Base-by-base conservation (phyloP, 92 coral and sea anemone genomes). In the Epizoanthus illoricatus region DNA sequence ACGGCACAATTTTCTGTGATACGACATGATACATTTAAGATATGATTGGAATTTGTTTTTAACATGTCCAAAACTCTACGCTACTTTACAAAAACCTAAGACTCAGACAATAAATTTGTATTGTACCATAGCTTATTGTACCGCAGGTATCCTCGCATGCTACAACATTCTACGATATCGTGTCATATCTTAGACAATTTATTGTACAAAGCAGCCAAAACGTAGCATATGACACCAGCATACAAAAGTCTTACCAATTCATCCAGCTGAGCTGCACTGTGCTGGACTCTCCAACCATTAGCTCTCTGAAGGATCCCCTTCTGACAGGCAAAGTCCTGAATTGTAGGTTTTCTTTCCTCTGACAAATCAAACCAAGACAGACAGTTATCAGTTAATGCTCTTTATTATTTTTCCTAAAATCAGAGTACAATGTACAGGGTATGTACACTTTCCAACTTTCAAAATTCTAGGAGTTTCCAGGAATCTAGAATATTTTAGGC, bases 281-380 rank as follows among this genome's bases (percentile, higher is more conserved):
- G 99, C 47, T 97, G 99, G 7, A 97, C 90, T 69, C 97, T 88
- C 99, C 99, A 97, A 72, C 99, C 99, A 72, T 92, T 91, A 2
- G 94, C 98, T 84, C 98, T 90, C 58, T 97, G 97, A 39, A 88
- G 82, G 74, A 97, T 86, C 24, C 97, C 92, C 61, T 92, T 94
- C 75, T 93, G 97, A 75, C 94, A 88, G 56, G 98, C 99, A 20
- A 97, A 89, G 81, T 97, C 99, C 86, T 97, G 99, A 47, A 97
- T 84, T 2, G 99, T 91, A 11, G 98, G 99, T 80, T 91, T 93
- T 85, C 94, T 92, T 74, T 96, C 99, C 60, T 96, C 99, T 96
- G 86, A 61, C 41, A 63, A 74, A 41, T 24, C 18, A 11, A 76
- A 41, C 19, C 65, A 80, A 10, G 67, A 12, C 64, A 81, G 56